Percentiles rank a stretch among this genome's conserved stretches.
Evolutionary conservation across 2,888 invertebrate species (phyloP).

Genomic region (Scaptomyza polygonia): DNA sequence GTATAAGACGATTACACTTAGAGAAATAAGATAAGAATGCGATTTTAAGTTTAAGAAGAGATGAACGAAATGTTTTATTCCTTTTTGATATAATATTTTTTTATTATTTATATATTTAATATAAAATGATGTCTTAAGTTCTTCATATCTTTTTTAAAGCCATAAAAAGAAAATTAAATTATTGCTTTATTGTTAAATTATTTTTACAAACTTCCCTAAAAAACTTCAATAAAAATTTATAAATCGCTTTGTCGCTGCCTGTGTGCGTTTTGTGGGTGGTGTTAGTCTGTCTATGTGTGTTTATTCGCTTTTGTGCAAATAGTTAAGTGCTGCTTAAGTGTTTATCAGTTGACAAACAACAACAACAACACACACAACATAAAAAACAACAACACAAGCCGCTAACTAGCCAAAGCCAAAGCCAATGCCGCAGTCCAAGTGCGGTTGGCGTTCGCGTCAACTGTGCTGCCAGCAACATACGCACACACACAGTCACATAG

Average conservation of each 20-base stretch:
- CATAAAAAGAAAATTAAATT: too few relatives aligned
- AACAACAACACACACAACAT: constrained; percentile 22
- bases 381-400: constrained; percentile 26
- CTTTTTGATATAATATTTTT: too few relatives aligned
- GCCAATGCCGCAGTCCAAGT: constrained; percentile 18
- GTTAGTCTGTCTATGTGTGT: constrained; percentile 6
- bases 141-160: too few relatives aligned
- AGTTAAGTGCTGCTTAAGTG: constrained; percentile 63
- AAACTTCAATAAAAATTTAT: too few relatives aligned
- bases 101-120: too few relatives aligned
- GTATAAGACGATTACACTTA: not conserved
- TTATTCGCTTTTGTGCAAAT: constrained; percentile 42
- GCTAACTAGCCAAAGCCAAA: constrained; percentile 50
- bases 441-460: constrained; percentile 20
- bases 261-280: constrained; percentile 13
- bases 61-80: too few relatives aligned
- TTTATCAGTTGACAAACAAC: constrained; percentile 65
- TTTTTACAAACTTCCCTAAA: too few relatives aligned
- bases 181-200: too few relatives aligned
- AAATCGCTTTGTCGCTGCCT: not conserved
- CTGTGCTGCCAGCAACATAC: constrained; percentile 16
- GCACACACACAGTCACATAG: constrained; percentile 15
- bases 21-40: not conserved
- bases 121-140: too few relatives aligned
- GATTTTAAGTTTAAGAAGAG: too few relatives aligned